Evolutionary conservation across 2,888 invertebrate species (phyloP).

Genomic region (Apocheima hispidaria): DNA sequence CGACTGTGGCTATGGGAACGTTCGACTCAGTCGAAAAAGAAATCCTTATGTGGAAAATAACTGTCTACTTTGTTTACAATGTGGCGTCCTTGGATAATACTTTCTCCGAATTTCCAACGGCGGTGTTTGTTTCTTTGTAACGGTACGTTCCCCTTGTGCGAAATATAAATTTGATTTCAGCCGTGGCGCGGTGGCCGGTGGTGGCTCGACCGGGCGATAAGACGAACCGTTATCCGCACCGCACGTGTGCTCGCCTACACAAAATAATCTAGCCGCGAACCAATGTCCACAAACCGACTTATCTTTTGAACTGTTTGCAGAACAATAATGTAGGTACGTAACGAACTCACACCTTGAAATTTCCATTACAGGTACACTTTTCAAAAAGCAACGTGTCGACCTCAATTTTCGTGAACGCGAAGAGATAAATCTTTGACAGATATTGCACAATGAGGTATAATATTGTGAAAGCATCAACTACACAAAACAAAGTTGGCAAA

Average conservation of each 20-base stretch:
- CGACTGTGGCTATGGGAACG: conserved; percentile 9
- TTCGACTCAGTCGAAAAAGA: conserved; percentile 22
- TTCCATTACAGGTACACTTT: conserved; percentile 34
- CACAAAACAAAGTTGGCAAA: conserved; percentile 19
- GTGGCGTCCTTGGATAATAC: conserved; percentile 31
- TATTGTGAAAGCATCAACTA: conserved; percentile 22
- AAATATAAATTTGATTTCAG: conserved; percentile 52
- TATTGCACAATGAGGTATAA: conserved; percentile 18
- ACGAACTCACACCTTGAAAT: conserved; percentile 32
- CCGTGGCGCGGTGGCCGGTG: conserved; percentile 43
- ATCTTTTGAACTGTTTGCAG: conserved; percentile 42
- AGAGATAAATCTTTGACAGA: conserved; percentile 22
- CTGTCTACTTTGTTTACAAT: conserved; percentile 32
- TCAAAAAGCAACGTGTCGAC: conserved; percentile 24
- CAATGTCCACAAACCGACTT: conserved; percentile 42
- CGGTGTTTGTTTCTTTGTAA: conserved; percentile 25
- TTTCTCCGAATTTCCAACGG: conserved; percentile 36
- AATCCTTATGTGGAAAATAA: conserved; percentile 25
- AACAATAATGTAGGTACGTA: conserved; percentile 37
- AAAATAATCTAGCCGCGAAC: conserved; percentile 54
- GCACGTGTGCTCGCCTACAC: conserved; percentile 72
- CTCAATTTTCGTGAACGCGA: conserved; percentile 18
- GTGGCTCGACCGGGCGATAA: conserved; percentile 59
- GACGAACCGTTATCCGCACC: conserved; percentile 71
- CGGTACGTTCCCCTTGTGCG: conserved; percentile 43